Base-by-base conservation (phyloP, 2,888 invertebrate species). In the Apamea anceps region DNA sequence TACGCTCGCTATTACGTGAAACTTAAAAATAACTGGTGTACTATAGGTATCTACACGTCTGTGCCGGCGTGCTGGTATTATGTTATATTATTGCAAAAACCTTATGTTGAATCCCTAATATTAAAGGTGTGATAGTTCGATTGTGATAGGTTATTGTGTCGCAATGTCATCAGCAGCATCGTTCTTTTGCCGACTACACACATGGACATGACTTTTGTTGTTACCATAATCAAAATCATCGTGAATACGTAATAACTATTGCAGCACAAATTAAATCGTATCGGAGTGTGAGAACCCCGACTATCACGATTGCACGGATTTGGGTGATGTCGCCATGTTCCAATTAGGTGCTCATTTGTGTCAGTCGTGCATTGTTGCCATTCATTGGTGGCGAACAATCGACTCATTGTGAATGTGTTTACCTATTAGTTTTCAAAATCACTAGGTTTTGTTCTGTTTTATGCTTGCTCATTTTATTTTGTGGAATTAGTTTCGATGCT, bases 331-430 rank as follows among this genome's bases (percentile, higher is more conserved):
- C 93, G 96, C 94, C 96, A 96, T 91, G 95, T 96, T 96, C 95
- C 96, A 96, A 96, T 96, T 96, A 96, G 96, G 92, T 94, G 95
- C 94, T 96, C 95, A 96, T 96, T 96, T 96, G 94, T 96, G 95
- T 96, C 95, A 95, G 91, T 87, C 94, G 94, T 94, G 94, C 93
- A 95, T 95, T 96, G 95, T 95, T 90, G 91, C 94, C 93, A 95
- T 95, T 95, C 94, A 95, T 94, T 94, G 93, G 92, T 91, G 92
- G 92, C 91, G 93, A 95, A 95, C 95, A 95, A 95, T 95, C 90
- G 92, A 87, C 88, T 93, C 92, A 94, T 94, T 95, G 94, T 94
- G 92, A 93, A 89, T 90, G 68, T 87, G 86, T 93, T 92, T 93
- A 91, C 92, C 92, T 92, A 94, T 89, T 89, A 93, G 91, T 92